Conservation (phyloP, 30 jellyfish, hydroid and myxozoan species). For the Turritopsis dohrnii region DNA sequence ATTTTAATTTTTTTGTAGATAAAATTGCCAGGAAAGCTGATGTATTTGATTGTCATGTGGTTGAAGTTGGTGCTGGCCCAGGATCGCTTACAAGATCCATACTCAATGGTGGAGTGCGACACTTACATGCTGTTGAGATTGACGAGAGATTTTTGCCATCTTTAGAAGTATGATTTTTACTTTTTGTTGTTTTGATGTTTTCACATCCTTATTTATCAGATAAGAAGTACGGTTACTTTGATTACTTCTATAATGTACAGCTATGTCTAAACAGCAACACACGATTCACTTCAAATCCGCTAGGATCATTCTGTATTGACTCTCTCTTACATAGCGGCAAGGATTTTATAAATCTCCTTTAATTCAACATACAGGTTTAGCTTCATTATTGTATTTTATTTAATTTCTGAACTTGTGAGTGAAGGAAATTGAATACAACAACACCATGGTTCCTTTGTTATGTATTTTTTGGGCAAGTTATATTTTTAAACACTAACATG, state of each 20-base stretch:
- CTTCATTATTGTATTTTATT: too few species aligned
- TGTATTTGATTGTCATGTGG: conserved; percentile 94
- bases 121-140: conserved; percentile 91
- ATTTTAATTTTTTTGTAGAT: conserved; percentile 34
- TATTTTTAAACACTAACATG: too few species aligned
- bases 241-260: neutral
- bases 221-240: neutral
- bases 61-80: conserved; percentile 99
- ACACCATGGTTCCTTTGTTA: too few species aligned
- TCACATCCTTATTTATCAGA: neutral
- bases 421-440: too few species aligned
- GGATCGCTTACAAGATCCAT: conserved; percentile 96
- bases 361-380: too few species aligned
- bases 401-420: too few species aligned
- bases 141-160: conserved; percentile 92
- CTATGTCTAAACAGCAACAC: too few species aligned
- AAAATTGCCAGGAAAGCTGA: conserved; percentile 86
- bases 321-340: too few species aligned
- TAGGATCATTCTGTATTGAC: too few species aligned
- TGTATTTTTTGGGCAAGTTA: too few species aligned
- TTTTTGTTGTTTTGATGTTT: neutral
- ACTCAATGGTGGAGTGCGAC: conserved; percentile 76
- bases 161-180: conserved; percentile 49
- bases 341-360: too few species aligned
- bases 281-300: too few species aligned